Evolutionary conservation across 2,797 vertebrate species (phyloP).

Genomic region (Synaphobranchus kaupii): DNA sequence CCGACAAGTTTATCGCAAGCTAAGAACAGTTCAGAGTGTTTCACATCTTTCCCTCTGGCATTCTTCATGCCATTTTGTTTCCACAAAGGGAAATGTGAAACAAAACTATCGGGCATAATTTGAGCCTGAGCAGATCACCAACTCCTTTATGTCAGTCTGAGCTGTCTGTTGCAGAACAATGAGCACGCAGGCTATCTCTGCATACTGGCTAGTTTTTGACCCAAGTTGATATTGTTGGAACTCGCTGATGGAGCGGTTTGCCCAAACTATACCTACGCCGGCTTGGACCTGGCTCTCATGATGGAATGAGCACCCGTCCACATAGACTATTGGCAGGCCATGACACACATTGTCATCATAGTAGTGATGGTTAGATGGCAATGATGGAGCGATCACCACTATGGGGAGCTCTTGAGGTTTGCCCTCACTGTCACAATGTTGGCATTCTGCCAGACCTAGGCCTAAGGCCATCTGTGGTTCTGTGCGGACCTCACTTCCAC

Average conservation of each 20-base stretch:
- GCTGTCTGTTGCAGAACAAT: constrained; percentile 6
- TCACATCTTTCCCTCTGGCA: constrained; percentile 9
- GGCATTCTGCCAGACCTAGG: background rate
- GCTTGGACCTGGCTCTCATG: background rate
- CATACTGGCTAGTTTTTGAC: constrained; percentile 30
- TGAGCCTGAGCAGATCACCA: constrained; percentile 18
- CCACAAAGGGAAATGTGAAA: background rate
- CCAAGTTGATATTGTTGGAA: background rate
- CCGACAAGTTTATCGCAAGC: too few species aligned
- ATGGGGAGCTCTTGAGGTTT: background rate
- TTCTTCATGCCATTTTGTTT: constrained; percentile 21
- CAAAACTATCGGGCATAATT: constrained; percentile 25
- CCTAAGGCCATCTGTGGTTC: constrained; percentile 26
- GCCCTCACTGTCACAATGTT: background rate
- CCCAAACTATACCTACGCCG: background rate
- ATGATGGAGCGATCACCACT: background rate
- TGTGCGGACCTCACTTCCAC: constrained; percentile 33
- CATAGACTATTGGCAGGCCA: background rate
- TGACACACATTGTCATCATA: background rate
- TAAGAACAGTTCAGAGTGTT: too few species aligned
- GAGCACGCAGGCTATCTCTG: constrained; percentile 21
- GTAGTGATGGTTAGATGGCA: constrained; percentile 8
- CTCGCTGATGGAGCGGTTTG: background rate
- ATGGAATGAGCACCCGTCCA: constrained; percentile 14
- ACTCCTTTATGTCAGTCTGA: background rate